phyloP scores from a whole-genome alignment of 2,797 vertebrate species.

The Sebastolobus alascanus region DNA sequence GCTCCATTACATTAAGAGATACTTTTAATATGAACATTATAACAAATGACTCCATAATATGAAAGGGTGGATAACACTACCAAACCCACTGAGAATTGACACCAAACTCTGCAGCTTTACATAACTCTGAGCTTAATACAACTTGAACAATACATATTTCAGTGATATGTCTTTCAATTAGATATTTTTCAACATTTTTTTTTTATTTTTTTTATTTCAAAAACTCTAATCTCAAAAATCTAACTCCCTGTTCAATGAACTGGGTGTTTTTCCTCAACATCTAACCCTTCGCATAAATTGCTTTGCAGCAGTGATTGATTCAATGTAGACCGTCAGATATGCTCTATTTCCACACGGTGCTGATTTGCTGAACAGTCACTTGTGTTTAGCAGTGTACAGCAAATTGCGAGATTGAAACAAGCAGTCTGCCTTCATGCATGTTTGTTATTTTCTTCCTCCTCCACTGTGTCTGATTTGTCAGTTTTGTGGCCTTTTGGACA shows the following conservation, averaged over 20 bases:
- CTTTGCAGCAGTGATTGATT: constrained; percentile 65
- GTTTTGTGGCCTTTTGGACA: constrained; percentile 25
- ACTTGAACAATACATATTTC: not conserved
- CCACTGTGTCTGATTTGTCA: constrained; percentile 29
- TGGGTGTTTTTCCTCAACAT: constrained; percentile 1
- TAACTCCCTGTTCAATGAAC: not conserved
- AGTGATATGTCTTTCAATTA: not conserved
- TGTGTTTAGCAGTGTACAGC: constrained; percentile 55
- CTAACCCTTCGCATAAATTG: constrained; percentile 24
- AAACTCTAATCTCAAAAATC: not conserved
- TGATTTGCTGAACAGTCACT: constrained; percentile 66
- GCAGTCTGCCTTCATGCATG: constrained; percentile 41
- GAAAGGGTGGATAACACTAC: not conserved
- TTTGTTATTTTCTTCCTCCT: constrained; percentile 32
- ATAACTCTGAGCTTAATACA: not conserved
- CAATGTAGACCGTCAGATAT: constrained; percentile 57
- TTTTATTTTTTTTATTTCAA: not conserved
- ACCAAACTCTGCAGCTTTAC: not conserved
- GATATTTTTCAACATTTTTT: not conserved
- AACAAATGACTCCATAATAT: not conserved
- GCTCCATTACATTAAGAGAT: not conserved
- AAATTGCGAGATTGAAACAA: constrained; percentile 59
- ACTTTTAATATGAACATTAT: constrained; percentile 4
- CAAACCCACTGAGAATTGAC: not conserved
- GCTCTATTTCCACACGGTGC: constrained; percentile 55